Evolutionary conservation across 1,140 invertebrate species (phyloP).

Genomic region (Aphis craccivora): DNA sequence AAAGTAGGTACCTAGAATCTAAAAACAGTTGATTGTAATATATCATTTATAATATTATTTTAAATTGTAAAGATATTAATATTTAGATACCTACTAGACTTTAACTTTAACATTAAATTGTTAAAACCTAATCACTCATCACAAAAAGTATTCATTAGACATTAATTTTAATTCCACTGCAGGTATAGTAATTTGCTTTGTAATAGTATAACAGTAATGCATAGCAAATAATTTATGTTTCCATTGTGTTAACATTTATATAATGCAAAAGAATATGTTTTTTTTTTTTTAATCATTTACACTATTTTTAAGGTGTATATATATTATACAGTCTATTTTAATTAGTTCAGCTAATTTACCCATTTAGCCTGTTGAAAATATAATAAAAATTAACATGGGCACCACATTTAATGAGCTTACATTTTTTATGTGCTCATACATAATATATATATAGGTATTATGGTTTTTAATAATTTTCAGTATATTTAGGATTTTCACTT

Average conservation of each 20-base stretch:
- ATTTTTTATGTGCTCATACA: neutral
- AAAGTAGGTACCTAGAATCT: too few species aligned
- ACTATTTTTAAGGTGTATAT: neutral
- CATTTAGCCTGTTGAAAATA: slow-evolving; percentile 3
- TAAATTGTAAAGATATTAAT: too few species aligned
- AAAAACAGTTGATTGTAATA: too few species aligned
- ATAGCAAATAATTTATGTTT: neutral
- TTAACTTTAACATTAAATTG: too few species aligned
- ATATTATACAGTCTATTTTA: neutral
- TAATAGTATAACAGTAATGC: neutral
- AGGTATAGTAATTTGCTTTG: neutral
- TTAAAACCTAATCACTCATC: neutral
- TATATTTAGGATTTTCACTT: neutral
- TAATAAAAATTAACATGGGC: neutral
- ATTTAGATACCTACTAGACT: too few species aligned
- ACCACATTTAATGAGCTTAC: neutral
- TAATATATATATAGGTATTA: neutral
- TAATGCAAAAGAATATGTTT: neutral
- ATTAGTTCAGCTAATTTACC: neutral
- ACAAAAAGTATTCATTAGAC: neutral
- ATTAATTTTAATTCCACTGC: neutral
- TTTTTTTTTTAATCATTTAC: neutral
- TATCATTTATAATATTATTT: too few species aligned
- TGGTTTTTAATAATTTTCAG: neutral
- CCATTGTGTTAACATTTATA: neutral